Evolutionary conservation across 2,797 vertebrate species (phyloP).

Genomic region (Meriones psammophilus): DNA sequence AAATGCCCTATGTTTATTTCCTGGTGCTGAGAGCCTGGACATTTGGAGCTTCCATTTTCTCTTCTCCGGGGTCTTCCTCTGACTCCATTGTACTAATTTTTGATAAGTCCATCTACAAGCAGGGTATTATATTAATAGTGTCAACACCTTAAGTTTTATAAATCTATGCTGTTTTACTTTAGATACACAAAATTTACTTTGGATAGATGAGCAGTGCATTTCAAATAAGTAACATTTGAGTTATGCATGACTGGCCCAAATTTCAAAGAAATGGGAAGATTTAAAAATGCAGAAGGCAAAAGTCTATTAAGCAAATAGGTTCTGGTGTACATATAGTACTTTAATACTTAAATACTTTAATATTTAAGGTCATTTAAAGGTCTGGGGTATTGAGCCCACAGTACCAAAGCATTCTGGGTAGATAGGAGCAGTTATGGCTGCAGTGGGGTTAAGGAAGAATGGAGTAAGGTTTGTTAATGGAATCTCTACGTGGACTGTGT

Average conservation of each 20-base stretch:
- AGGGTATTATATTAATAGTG: neutral
- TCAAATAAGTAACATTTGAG: slow-evolving; percentile 4
- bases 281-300: slow-evolving; percentile 17
- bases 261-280: neutral
- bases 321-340: neutral
- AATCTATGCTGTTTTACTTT: slow-evolving; percentile 27
- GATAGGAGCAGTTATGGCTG: neutral
- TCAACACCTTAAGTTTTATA: neutral
- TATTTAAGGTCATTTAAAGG: slow-evolving; percentile 5
- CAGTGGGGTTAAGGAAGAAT: slow-evolving; percentile 52
- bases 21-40: neutral
- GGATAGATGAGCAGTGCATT: neutral
- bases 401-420: neutral
- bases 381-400: slow-evolving; percentile 6
- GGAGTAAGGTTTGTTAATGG: slow-evolving; percentile 71
- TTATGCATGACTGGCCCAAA: neutral
- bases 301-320: slow-evolving; percentile 1
- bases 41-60: neutral
- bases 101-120: neutral
- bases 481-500: slow-evolving; percentile 32
- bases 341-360: neutral
- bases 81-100: neutral
- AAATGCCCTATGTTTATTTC: too few relatives aligned
- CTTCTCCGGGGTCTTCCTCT: neutral
- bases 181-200: neutral